Conservation (phyloP, 2,113 vertebrate species). For the Zapornia atra region DNA sequence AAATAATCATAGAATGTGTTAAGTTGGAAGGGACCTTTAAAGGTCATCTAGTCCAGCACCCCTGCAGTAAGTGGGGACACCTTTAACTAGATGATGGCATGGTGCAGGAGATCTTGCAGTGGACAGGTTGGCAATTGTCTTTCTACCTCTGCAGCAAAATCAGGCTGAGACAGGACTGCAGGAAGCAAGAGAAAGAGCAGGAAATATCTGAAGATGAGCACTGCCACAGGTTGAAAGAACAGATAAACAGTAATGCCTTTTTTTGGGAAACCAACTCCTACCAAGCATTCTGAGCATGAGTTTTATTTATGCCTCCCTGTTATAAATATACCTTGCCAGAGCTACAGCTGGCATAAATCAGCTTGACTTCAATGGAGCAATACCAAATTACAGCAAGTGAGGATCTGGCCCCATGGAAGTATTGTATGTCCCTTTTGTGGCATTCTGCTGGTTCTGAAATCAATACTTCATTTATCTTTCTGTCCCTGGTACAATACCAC, state of each 20-base stretch:
- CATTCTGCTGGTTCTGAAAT: constrained; percentile 19
- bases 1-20: not conserved
- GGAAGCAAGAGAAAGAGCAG: not conserved
- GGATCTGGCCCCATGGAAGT: constrained; percentile 7
- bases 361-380: not conserved
- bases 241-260: not conserved
- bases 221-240: not conserved
- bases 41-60: too few species aligned
- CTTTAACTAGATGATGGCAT: too few species aligned
- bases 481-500: not conserved
- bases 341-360: constrained; percentile 29
- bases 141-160: not conserved
- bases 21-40: too few species aligned
- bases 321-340: not conserved
- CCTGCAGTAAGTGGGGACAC: too few species aligned
- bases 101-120: not conserved
- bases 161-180: not conserved
- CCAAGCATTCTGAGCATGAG: not conserved
- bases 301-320: not conserved
- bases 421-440: not conserved
- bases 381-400: not conserved
- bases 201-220: not conserved
- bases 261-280: not conserved
- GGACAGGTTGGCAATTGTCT: not conserved
- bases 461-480: constrained; percentile 37